Evolutionary conservation across 64 coral and sea anemone genomes (phyloP).

Genomic region (Trachythela sp.): DNA sequence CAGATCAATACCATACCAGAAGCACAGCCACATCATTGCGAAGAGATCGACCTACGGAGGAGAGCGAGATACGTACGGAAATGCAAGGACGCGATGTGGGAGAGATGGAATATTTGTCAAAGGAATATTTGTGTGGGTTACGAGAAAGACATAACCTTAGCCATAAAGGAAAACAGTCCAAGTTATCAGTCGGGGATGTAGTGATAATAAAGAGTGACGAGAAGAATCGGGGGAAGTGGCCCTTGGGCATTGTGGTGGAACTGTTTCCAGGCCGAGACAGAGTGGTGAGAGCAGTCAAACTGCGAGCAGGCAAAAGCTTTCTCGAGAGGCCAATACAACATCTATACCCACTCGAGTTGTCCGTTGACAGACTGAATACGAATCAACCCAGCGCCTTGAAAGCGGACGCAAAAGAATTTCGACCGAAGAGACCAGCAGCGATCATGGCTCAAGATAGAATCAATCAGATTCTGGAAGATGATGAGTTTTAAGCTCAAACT

Average conservation of each 20-base stretch:
- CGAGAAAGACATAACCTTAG: constrained; percentile 34
- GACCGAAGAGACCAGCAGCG: neutral
- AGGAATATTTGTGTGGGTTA: constrained; percentile 40
- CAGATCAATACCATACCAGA: constrained; percentile 4
- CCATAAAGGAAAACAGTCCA: neutral
- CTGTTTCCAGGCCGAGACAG: constrained; percentile 8
- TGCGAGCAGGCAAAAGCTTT: neutral
- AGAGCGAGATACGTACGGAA: constrained; percentile 25
- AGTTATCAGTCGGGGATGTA: constrained; percentile 7
- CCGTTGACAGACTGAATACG: neutral
- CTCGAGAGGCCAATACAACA: constrained; percentile 34
- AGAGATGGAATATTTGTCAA: constrained; percentile 11
- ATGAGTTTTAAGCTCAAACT: no score
- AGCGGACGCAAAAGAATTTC: neutral
- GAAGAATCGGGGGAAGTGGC: constrained; percentile 36
- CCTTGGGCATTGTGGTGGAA: neutral
- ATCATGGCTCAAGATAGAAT: neutral
- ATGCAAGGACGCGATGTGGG: constrained; percentile 38
- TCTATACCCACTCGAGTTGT: neutral
- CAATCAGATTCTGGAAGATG: no score
- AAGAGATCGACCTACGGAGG: neutral
- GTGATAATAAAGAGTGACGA: constrained; percentile 47
- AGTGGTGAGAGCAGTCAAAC: neutral
- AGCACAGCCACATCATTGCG: neutral
- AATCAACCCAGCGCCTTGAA: neutral